phyloP scores from a whole-genome alignment of 2,888 invertebrate genomes.

The Lypha dubia region DNA sequence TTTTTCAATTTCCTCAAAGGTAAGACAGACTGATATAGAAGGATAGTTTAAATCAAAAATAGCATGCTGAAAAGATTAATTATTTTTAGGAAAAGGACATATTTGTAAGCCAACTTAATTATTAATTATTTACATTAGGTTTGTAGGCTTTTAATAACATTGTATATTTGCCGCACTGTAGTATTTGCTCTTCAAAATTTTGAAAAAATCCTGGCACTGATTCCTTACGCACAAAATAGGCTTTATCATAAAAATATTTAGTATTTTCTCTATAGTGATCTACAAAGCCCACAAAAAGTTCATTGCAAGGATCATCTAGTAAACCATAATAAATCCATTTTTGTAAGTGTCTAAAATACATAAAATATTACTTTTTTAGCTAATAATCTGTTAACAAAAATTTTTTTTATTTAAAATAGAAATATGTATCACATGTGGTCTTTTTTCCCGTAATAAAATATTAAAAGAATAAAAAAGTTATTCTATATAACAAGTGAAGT shows the following conservation, averaged over 20 bases:
- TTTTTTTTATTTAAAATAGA: too few relatives aligned
- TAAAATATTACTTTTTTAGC: background rate
- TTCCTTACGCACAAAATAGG: conserved; percentile 79
- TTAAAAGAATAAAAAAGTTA: too few relatives aligned
- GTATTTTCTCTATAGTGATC: conserved; percentile 79
- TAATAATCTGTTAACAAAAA: background rate
- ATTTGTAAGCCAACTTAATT: background rate
- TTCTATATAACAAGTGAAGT: too few relatives aligned
- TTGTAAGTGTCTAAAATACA: conserved; percentile 84
- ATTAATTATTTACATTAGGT: conserved; percentile 86
- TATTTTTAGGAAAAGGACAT: background rate
- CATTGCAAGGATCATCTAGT: conserved; percentile 90
- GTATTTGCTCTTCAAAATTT: conserved; percentile 86
- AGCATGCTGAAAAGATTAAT: conserved; percentile 77
- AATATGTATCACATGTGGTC: too few relatives aligned
- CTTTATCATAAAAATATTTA: conserved; percentile 82
- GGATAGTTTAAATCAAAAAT: conserved; percentile 80
- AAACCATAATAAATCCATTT: conserved; percentile 94
- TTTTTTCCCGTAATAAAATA: too few relatives aligned
- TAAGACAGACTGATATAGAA: conserved; percentile 79
- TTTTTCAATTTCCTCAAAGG: conserved; percentile 78
- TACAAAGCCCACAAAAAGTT: conserved; percentile 89
- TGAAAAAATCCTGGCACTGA: conserved; percentile 88
- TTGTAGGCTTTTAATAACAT: conserved; percentile 88
- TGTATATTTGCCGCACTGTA: conserved; percentile 90